These are phyloP conservation scores for Tetragonula clypearis DNA, from an alignment of 1,140 invertebrate genomes.

Conservation along the genomic window DNA sequence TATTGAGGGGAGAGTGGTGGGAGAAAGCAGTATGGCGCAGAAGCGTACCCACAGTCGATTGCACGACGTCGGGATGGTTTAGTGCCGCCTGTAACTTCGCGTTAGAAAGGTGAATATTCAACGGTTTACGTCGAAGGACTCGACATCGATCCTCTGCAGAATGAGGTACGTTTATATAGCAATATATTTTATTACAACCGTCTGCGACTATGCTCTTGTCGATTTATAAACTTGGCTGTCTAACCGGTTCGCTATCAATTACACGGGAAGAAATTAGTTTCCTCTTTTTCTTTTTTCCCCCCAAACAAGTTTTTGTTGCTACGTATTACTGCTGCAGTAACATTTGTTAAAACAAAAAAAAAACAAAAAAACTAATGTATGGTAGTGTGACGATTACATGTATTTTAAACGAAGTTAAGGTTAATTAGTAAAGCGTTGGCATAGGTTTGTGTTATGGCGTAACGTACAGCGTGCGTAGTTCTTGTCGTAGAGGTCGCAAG, in stretches of 20 bases:
- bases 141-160: background rate
- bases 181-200: background rate
- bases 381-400: no score
- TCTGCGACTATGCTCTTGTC: slow-evolving; percentile 30
- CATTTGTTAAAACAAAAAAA: no score
- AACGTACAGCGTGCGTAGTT: no score
- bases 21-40: slow-evolving; percentile 63
- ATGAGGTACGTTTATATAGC: slow-evolving; percentile 21
- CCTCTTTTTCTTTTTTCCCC: background rate
- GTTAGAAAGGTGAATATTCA: slow-evolving; percentile 43
- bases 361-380: background rate
- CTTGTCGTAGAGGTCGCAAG: background rate
- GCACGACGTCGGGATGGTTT: slow-evolving; percentile 18
- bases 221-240: slow-evolving; percentile 2
- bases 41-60: slow-evolving; percentile 51
- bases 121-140: background rate
- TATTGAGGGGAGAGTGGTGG: slow-evolving; percentile 21
- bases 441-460: background rate
- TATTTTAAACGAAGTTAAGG: no score
- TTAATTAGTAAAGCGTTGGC: background rate
- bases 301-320: background rate
- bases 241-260: background rate
- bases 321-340: background rate
- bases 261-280: background rate
- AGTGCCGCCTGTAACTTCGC: slow-evolving; percentile 46